Percentiles rank a stretch among this genome's conserved stretches.
phyloP scores from a whole-genome alignment of 1,140 invertebrate species.

The Drosophila takahashii region DNA sequence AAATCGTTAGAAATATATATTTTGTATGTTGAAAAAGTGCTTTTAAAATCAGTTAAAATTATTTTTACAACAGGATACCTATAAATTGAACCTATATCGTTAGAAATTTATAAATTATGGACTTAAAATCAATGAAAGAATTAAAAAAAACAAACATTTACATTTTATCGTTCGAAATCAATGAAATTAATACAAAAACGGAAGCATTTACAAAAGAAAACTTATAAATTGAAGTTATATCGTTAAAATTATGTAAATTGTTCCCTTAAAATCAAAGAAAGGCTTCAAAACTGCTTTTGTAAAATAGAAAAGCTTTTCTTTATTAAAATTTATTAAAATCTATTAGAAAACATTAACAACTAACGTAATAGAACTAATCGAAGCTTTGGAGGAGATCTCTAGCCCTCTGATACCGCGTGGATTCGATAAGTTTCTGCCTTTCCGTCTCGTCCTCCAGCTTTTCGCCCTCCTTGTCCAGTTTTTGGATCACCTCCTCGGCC shows the following conservation, averaged over 20 bases:
- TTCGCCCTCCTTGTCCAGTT: slow-evolving; percentile 86
- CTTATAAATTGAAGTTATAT: no score
- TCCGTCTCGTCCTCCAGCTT: slow-evolving; percentile 68
- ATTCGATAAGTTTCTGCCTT: slow-evolving; percentile 76
- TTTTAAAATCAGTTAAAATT: no score
- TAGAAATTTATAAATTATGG: no score
- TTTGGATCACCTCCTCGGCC: slow-evolving; percentile 88
- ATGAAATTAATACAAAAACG: no score
- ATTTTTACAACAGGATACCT: no score
- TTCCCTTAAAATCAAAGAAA: no score
- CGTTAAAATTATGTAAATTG: no score
- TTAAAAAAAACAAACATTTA: no score
- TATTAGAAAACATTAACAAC: slow-evolving; percentile 52
- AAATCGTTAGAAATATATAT: background rate
- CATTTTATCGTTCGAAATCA: no score
- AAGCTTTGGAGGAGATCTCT: slow-evolving; percentile 85
- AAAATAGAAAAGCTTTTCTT: background rate
- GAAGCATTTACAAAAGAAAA: no score
- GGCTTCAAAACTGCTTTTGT: background rate
- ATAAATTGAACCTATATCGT: no score
- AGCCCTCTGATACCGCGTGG: slow-evolving; percentile 85
- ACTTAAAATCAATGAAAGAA: no score
- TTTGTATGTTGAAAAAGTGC: background rate
- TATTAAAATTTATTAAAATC: slow-evolving; percentile 21
- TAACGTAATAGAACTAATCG: slow-evolving; percentile 36